phyloP scores from a whole-genome alignment of 2,113 vertebrate genomes.

The Puffinus mauretanicus region DNA sequence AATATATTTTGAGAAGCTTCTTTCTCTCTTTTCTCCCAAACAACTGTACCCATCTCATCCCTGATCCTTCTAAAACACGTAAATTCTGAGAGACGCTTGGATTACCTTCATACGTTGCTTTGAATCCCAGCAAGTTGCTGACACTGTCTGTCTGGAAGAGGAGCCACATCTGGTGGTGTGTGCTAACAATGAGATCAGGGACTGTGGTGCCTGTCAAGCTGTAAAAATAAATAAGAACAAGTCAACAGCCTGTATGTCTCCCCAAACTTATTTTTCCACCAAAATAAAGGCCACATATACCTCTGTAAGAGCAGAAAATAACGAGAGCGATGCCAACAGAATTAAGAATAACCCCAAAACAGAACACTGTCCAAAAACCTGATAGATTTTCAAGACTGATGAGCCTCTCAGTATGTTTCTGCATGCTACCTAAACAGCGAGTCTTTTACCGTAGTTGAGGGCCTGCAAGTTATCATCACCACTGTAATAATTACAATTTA shows the following conservation, averaged over 20 bases:
- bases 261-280: neutral
- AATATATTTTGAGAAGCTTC: neutral
- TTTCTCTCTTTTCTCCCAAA: neutral
- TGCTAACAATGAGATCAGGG: slow-evolving; percentile 97
- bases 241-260: neutral
- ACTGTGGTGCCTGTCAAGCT: slow-evolving; percentile 92
- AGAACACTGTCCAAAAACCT: neutral
- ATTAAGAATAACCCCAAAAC: neutral
- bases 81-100: neutral
- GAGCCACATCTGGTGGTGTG: slow-evolving; percentile 98
- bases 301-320: neutral
- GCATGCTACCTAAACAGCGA: accelerated
- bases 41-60: neutral
- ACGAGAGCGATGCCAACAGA: accelerated
- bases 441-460: neutral
- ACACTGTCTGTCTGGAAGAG: slow-evolving; percentile 97
- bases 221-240: neutral
- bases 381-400: neutral
- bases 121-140: slow-evolving; percentile 93
- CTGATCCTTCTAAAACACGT: neutral
- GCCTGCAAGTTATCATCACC: neutral
- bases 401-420: accelerated
- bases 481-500: neutral
- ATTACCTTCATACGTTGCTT: slow-evolving; percentile 93
- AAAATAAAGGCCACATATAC: accelerated